These are phyloP conservation scores for Channa argus DNA, from an alignment of 2,113 vertebrate species.

Conservation along the genomic window DNA sequence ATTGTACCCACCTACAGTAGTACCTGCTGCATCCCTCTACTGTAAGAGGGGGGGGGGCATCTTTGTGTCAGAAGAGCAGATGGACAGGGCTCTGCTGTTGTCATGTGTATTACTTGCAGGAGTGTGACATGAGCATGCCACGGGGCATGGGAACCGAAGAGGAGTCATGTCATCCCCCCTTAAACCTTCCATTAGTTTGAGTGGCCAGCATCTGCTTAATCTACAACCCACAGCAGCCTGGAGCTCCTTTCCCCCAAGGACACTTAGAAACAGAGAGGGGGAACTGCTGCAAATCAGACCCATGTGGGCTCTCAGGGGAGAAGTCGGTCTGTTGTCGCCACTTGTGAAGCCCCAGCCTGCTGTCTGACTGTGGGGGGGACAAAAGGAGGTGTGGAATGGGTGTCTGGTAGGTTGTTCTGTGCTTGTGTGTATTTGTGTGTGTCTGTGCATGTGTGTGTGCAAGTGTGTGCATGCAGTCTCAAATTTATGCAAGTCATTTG, in stretches of 20 bases:
- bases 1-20: background rate
- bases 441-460: slow-evolving; percentile 5
- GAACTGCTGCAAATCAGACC: slow-evolving; percentile 57
- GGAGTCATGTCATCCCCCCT: slow-evolving; percentile 60
- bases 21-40: slow-evolving; percentile 28
- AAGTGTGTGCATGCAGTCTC: slow-evolving; percentile 3
- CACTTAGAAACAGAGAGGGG: slow-evolving; percentile 32
- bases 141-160: slow-evolving; percentile 80
- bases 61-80: slow-evolving; percentile 76
- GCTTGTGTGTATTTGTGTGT: slow-evolving; percentile 8
- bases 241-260: slow-evolving; percentile 66
- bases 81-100: slow-evolving; percentile 71
- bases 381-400: slow-evolving; percentile 58
- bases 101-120: slow-evolving; percentile 64
- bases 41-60: slow-evolving; percentile 6
- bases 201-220: slow-evolving; percentile 75
- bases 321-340: slow-evolving; percentile 57
- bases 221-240: slow-evolving; percentile 64
- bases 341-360: slow-evolving; percentile 59
- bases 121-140: slow-evolving; percentile 77
- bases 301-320: slow-evolving; percentile 60
- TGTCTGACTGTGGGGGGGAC: slow-evolving; percentile 61
- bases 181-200: slow-evolving; percentile 61
- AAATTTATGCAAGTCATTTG: slow-evolving; percentile 57
- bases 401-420: slow-evolving; percentile 32